Evolutionary conservation across 2,888 invertebrate species (phyloP).

Genomic region (Spatulosminthurus flaviceps): DNA sequence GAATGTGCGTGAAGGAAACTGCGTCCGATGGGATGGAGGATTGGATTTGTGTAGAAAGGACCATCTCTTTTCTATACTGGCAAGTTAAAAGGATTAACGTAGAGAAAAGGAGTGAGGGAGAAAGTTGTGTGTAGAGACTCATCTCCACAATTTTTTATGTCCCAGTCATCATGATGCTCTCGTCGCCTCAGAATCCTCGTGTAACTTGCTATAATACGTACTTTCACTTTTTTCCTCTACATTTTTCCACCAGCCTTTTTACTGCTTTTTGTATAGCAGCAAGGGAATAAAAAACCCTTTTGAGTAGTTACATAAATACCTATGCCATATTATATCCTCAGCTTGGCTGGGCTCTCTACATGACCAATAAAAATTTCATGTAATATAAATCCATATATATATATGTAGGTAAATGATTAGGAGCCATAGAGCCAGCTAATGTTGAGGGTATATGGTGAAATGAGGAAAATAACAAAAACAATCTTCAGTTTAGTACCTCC

Average conservation of each 20-base stretch:
- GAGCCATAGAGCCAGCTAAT: background rate
- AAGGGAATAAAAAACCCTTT: too few species aligned
- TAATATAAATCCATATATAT: too few species aligned
- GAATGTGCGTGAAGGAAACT: slow-evolving; percentile 13
- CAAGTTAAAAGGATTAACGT: slow-evolving; percentile 38
- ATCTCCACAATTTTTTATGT: slow-evolving; percentile 18
- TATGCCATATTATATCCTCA: too few species aligned
- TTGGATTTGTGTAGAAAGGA: slow-evolving; percentile 23
- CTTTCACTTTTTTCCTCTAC: background rate
- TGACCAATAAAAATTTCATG: too few species aligned
- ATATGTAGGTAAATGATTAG: too few species aligned
- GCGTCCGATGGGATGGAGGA: slow-evolving; percentile 30
- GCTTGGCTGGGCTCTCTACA: too few species aligned
- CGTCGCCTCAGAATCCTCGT: slow-evolving; percentile 12
- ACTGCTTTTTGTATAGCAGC: too few species aligned
- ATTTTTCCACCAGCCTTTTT: too few species aligned
- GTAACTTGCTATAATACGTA: too few species aligned
- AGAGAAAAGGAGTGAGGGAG: background rate
- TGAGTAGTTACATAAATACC: too few species aligned
- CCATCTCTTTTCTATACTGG: slow-evolving; percentile 20
- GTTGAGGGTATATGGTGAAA: background rate
- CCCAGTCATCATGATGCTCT: background rate
- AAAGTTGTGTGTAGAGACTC: background rate
- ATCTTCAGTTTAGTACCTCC: slow-evolving; percentile 2
- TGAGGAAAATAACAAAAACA: slow-evolving; percentile 21